phyloP scores from a whole-genome alignment of 1,140 invertebrate species.

The Papilio dardanus region DNA sequence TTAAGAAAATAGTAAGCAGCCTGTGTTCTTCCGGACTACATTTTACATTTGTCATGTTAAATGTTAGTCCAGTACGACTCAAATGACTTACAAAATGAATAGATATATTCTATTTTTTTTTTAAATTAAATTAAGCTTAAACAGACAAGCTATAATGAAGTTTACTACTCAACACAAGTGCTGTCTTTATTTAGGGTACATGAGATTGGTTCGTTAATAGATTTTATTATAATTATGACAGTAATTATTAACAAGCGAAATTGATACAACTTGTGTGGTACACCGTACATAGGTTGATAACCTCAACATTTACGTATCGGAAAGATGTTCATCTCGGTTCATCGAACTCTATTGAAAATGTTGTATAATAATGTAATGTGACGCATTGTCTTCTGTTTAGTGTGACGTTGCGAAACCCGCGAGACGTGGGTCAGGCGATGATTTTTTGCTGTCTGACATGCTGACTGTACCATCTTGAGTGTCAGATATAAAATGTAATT shows the following conservation, averaged over 20 bases:
- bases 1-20: no score
- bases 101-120: no score
- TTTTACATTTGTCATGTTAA: no score
- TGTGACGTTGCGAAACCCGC: constrained; percentile 23
- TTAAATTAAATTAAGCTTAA: no score
- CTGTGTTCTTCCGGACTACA: no score
- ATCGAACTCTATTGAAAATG: constrained; percentile 55
- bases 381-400: constrained; percentile 45
- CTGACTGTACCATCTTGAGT: neutral
- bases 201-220: no score
- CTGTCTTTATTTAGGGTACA: no score
- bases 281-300: constrained; percentile 43
- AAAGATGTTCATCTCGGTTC: constrained; percentile 46
- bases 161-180: no score
- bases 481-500: neutral
- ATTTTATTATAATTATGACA: neutral
- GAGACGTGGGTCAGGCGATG: constrained; percentile 6
- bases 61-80: no score
- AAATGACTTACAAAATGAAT: no score
- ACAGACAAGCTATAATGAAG: no score
- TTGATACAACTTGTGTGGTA: neutral
- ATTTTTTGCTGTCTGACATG: neutral
- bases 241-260: constrained; percentile 24
- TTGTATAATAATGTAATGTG: constrained; percentile 47
- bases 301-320: constrained; percentile 46